Evolutionary conservation across 2,113 vertebrate genomes (phyloP).

Genomic region (Cricetomys ansorgei): DNA sequence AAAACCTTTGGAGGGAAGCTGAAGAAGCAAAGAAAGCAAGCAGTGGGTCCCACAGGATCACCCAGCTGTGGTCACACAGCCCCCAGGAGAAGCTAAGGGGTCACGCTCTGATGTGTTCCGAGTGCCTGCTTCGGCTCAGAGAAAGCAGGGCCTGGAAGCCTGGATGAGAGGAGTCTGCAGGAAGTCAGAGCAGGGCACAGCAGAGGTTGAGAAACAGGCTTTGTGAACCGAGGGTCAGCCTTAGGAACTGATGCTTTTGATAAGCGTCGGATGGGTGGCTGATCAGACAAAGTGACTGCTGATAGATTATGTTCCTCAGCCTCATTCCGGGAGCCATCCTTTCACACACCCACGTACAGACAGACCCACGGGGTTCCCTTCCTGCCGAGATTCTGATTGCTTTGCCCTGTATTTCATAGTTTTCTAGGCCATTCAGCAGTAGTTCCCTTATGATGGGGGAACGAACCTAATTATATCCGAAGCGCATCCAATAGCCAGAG

Average conservation of each 20-base stretch:
- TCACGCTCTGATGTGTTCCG: not conserved
- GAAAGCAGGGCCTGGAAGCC: not conserved
- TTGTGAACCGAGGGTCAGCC: too few relatives aligned
- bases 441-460: slow-evolving; percentile 23
- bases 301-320: not conserved
- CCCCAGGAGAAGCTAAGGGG: not conserved
- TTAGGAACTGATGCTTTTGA: not conserved
- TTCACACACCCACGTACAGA: not conserved
- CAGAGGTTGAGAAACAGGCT: not conserved
- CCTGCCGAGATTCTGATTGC: slow-evolving; percentile 69
- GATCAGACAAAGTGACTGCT: not conserved
- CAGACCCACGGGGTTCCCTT: not conserved
- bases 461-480: slow-evolving; percentile 33
- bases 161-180: not conserved
- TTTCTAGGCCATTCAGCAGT: slow-evolving; percentile 39
- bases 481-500: slow-evolving; percentile 14
- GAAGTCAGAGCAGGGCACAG: not conserved
- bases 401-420: slow-evolving; percentile 46
- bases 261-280: not conserved
- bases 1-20: not conserved
- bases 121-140: not conserved
- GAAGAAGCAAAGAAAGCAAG: not conserved
- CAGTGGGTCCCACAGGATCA: not conserved
- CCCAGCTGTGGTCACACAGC: not conserved
- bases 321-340: not conserved